phyloP scores from a whole-genome alignment of 2,797 vertebrate genomes.

The Sebastolobus altivelis region DNA sequence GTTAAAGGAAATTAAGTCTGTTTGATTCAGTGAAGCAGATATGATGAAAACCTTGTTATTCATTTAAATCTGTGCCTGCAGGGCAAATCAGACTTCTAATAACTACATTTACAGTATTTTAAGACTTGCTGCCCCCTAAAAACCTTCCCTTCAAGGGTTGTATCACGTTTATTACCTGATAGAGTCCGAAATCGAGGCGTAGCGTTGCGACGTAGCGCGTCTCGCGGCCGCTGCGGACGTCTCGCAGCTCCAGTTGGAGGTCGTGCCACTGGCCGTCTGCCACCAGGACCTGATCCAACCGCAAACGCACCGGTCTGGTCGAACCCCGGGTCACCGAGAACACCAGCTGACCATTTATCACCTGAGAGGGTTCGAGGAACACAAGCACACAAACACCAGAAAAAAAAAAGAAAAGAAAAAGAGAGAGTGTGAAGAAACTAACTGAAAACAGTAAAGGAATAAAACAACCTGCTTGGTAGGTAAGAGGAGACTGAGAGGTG shows the following conservation, averaged over 20 bases:
- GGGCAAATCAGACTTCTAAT: neutral
- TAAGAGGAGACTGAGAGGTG: neutral
- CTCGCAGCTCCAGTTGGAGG: conserved; percentile 93
- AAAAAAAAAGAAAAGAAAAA: neutral
- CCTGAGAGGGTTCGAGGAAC: conserved; percentile 75
- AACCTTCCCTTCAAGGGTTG: neutral
- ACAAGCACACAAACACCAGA: neutral
- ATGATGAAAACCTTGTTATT: conserved; percentile 18
- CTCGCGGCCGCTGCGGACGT: conserved; percentile 89
- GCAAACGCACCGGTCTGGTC: conserved; percentile 87
- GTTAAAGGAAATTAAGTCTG: conserved; percentile 1
- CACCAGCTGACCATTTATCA: conserved; percentile 91
- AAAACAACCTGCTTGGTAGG: neutral
- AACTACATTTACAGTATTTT: neutral
- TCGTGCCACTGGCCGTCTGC: conserved; percentile 97
- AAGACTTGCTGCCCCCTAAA: neutral
- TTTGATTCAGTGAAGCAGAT: conserved; percentile 22
- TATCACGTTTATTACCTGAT: conserved; percentile 86
- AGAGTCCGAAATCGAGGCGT: conserved; percentile 93
- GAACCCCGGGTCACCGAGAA: conserved; percentile 90
- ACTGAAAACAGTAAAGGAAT: neutral
- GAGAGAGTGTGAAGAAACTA: neutral
- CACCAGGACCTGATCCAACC: conserved; percentile 93
- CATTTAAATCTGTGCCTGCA: conserved; percentile 2
- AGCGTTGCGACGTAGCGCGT: conserved; percentile 91